Conservation (phyloP, 2,888 invertebrate genomes). For the Drosophila mimica region DNA sequence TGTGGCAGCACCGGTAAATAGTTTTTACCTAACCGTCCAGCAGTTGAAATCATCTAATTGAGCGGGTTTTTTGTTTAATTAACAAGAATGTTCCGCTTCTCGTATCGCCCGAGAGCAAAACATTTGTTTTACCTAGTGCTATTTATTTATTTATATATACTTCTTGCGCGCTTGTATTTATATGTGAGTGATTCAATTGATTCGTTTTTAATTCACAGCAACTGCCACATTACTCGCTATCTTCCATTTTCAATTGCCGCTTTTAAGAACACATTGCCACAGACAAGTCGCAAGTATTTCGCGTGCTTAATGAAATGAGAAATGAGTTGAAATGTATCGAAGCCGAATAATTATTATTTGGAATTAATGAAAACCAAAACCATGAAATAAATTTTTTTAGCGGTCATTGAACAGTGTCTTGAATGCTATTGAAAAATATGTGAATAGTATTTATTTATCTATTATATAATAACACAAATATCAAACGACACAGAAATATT, state of each 20-base stretch:
- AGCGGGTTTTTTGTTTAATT: neutral
- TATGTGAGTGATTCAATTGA: conserved; percentile 41
- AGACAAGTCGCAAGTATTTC: conserved; percentile 23
- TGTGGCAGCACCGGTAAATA: conserved; percentile 6
- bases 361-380: conserved; percentile 25
- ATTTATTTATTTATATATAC: conserved; percentile 42
- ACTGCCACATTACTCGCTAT: neutral
- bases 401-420: conserved; percentile 35
- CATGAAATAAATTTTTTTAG: conserved; percentile 3
- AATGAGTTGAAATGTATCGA: conserved; percentile 57
- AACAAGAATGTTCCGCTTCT: conserved; percentile 31
- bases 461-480: too few species aligned
- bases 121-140: conserved; percentile 24
- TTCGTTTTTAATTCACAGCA: neutral
- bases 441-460: neutral
- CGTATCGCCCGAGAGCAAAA: conserved; percentile 22
- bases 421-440: neutral
- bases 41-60: conserved; percentile 17
- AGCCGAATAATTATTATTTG: conserved; percentile 19
- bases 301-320: conserved; percentile 63
- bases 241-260: neutral
- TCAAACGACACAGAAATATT: neutral
- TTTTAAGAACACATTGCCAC: conserved; percentile 22
- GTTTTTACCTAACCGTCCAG: conserved; percentile 25
- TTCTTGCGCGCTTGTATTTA: conserved; percentile 28